phyloP scores from a whole-genome alignment of 2,113 vertebrate genomes.

The Indicator maculatus region DNA sequence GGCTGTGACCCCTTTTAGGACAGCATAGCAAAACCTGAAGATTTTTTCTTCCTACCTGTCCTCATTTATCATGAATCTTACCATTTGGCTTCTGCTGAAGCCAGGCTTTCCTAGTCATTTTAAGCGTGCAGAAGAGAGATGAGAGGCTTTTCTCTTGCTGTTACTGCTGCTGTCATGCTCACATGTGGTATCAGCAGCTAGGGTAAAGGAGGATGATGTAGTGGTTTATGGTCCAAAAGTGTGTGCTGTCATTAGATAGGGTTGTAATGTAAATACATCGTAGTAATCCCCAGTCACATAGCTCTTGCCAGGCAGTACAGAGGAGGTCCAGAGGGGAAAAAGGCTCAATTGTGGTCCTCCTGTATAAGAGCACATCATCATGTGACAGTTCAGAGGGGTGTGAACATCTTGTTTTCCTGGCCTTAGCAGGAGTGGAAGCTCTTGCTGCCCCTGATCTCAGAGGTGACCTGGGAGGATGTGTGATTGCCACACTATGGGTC shows the following conservation, averaged over 20 bases:
- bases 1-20: background rate
- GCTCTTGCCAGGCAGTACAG: background rate
- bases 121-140: background rate
- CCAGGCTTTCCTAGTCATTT: background rate
- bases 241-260: background rate
- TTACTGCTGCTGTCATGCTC: background rate
- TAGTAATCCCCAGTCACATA: background rate
- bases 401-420: background rate
- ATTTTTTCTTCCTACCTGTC: background rate
- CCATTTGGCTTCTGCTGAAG: background rate
- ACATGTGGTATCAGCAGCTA: background rate
- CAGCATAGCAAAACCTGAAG: background rate
- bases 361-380: background rate
- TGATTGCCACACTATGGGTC: background rate
- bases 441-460: background rate
- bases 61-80: background rate
- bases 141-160: background rate
- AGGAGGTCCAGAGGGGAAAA: background rate
- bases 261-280: background rate
- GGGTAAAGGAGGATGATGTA: background rate
- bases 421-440: background rate
- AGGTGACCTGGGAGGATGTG: background rate
- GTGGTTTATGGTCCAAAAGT: background rate
- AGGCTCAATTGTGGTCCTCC: background rate
- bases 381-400: background rate